Conservation (phyloP, 2,797 vertebrate genomes). For the Zalophus californianus region DNA sequence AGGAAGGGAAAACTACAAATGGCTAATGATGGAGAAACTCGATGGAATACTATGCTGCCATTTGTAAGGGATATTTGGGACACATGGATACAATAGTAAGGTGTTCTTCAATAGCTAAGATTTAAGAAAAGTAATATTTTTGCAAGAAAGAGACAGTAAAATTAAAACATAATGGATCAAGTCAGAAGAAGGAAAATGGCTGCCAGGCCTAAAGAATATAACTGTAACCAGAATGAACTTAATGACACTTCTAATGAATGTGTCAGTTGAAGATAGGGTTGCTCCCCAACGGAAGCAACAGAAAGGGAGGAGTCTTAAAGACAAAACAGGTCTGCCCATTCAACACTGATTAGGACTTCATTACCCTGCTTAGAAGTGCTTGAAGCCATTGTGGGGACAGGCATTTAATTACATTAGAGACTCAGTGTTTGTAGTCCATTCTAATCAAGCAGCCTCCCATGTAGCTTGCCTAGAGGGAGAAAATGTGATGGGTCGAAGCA, state of each 20-base stretch:
- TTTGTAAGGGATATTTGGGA: neutral
- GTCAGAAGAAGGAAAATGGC: neutral
- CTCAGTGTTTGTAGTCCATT: neutral
- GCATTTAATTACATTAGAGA: neutral
- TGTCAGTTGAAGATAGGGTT: neutral
- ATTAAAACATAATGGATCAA: constrained; percentile 37
- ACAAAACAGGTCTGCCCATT: neutral
- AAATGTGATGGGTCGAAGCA: neutral
- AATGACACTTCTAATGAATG: neutral
- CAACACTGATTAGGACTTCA: neutral
- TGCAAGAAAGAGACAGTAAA: neutral
- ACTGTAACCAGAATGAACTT: neutral
- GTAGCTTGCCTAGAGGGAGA: neutral
- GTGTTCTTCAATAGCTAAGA: neutral
- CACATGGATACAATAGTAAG: neutral
- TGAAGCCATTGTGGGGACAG: neutral
- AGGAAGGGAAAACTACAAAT: constrained; percentile 38
- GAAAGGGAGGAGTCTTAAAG: neutral
- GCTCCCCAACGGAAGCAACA: neutral
- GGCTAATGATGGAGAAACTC: neutral
- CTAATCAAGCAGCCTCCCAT: neutral
- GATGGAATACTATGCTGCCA: neutral
- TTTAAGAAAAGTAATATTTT: neutral
- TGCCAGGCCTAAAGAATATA: neutral
- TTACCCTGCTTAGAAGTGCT: neutral